Evolutionary conservation across 2,113 vertebrate species (phyloP).

Genomic region (Hemibagrus wyckioides): DNA sequence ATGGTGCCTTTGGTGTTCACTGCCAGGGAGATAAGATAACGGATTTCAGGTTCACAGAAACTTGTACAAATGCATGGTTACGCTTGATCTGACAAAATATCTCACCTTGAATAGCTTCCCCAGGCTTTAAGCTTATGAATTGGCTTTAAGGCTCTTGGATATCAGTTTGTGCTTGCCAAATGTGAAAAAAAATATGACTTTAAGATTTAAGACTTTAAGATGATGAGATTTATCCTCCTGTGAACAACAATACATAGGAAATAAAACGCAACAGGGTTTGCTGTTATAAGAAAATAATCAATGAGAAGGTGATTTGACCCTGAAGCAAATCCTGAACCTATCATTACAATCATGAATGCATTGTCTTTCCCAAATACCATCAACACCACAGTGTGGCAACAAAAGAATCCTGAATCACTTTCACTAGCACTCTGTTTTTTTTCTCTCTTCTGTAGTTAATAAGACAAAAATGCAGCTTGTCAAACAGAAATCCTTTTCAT

Average conservation of each 20-base stretch:
- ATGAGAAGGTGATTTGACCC: neutral
- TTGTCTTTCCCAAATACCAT: neutral
- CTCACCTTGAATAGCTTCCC: neutral
- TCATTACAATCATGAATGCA: neutral
- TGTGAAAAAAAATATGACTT: neutral
- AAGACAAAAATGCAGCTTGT: neutral
- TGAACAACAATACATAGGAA: neutral
- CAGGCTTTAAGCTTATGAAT: too few species aligned
- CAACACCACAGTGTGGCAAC: neutral
- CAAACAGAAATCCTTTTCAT: neutral
- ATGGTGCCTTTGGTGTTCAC: neutral
- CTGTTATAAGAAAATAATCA: neutral
- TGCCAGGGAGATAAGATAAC: neutral
- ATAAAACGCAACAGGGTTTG: neutral
- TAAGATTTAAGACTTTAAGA: too few species aligned
- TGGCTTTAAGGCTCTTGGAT: neutral
- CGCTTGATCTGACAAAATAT: neutral
- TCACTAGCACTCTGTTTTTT: neutral
- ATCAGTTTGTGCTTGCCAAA: neutral
- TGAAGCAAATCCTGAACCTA: neutral
- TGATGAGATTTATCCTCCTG: neutral
- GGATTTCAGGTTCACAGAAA: neutral
- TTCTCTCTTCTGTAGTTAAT: neutral
- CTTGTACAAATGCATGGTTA: neutral
- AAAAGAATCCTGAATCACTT: neutral